These are phyloP conservation scores for Macrostomum cliftonense DNA, from an alignment of 2,888 invertebrate genomes.

Conservation along the genomic window DNA sequence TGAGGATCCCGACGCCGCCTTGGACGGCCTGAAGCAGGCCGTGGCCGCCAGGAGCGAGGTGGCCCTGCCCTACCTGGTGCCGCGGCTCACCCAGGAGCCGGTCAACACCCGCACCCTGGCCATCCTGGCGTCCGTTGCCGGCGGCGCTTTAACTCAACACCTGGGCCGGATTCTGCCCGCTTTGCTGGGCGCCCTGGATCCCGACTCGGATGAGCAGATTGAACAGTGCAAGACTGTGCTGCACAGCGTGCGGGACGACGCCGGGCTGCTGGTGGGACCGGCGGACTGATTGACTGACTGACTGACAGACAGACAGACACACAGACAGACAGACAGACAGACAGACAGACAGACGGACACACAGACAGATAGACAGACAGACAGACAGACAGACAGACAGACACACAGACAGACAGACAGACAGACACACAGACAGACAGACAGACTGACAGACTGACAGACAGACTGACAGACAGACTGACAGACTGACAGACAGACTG, in stretches of 20 bases:
- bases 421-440: too few relatives aligned
- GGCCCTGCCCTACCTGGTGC: constrained; percentile 82
- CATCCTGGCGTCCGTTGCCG: constrained; percentile 78
- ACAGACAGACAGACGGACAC: too few relatives aligned
- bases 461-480: too few relatives aligned
- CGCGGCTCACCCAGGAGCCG: constrained; percentile 68
- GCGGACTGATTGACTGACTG: not conserved
- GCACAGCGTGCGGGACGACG: constrained; percentile 60
- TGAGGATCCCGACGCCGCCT: constrained; percentile 56
- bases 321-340: too few relatives aligned
- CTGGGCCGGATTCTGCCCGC: constrained; percentile 77
- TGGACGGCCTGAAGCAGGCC: constrained; percentile 85
- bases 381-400: too few relatives aligned
- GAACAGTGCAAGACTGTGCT: constrained; percentile 82
- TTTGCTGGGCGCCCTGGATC: constrained; percentile 48
- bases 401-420: too few relatives aligned
- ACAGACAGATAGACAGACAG: too few relatives aligned
- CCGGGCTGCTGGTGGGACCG: constrained; percentile 19
- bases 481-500: too few relatives aligned
- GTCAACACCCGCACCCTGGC: constrained; percentile 81
- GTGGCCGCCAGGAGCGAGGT: constrained; percentile 89
- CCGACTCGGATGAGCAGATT: constrained; percentile 46
- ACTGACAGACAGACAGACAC: too few relatives aligned
- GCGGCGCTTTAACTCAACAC: constrained; percentile 71
- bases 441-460: too few relatives aligned